Base-by-base conservation (phyloP, 2,797 vertebrate species). In the Ptychadena robeensis region DNA sequence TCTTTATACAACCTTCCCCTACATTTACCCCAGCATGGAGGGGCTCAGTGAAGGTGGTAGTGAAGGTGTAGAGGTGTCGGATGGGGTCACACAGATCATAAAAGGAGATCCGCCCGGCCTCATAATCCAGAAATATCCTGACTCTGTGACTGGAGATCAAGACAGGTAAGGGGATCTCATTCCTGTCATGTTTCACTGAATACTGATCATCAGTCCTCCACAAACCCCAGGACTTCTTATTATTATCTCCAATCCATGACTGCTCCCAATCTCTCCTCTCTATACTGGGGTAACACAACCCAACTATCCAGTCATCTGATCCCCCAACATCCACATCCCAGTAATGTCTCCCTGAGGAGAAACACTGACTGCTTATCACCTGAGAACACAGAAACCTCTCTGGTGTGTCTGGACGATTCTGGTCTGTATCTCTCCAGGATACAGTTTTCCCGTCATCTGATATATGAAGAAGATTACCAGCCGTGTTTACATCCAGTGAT, bases 31-130 rank as follows among this genome's bases (percentile, higher is more conserved):
- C 68, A 6, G 12, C 8, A 11, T 59, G 40, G 30, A 79, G 65
- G 6, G 66, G 77, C n/a, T 79, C 32, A 3, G 65, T 59, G 48
- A 79, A 79, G 30, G 40, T 70, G 30, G 65, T 9, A 18, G 14
- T 35, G 32, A 69, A 69, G 28, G 77, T 69, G 65, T 69, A 5
- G n/a, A 79, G 12, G 66, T 79, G 77, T 38, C 31, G n/a, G 31
- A 79, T 37, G 1, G 77, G 77, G 68, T 71, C 37, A 28, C 68
- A 30, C 7, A 71, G 68, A n/a, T 71, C 34, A 71, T 71, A 44
- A 44, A 79, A 79, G 31, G 77, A 79, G 8, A 79, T 18, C 11
- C 40, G 31, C 1, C 77, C 77, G 4, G 77, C 65, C 44, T 79
- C 66, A 38, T 69, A 79, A 15, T 79, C 77, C 66, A 79, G 48